Evolutionary conservation across 1,140 invertebrate species (phyloP).

Genomic region (Agrilus planipennis): DNA sequence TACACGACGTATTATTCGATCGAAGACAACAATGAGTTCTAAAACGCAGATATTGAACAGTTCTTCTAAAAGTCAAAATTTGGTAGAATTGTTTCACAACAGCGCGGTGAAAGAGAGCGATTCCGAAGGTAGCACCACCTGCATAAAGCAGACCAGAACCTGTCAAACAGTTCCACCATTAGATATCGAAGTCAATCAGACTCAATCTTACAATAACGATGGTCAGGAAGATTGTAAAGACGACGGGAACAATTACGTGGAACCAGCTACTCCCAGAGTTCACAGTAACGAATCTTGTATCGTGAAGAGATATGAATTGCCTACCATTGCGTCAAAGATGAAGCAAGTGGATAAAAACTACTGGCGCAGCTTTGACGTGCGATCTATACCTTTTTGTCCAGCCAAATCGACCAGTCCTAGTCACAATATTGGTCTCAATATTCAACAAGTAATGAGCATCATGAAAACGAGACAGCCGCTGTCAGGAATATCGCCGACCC

Average conservation of each 20-base stretch:
- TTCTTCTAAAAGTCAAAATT: conserved; percentile 11
- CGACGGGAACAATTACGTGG: background rate
- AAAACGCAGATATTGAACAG: too few species aligned
- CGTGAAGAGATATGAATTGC: conserved; percentile 35
- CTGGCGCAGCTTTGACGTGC: conserved; percentile 34
- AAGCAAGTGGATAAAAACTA: conserved; percentile 38
- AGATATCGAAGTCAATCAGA: background rate
- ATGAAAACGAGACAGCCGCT: conserved; percentile 37
- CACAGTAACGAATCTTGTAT: conserved; percentile 7
- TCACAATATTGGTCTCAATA: conserved; percentile 44
- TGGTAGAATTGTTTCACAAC: conserved; percentile 41
- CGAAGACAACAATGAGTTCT: background rate
- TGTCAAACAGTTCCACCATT: background rate
- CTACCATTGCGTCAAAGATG: conserved; percentile 39
- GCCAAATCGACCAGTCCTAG: conserved; percentile 40
- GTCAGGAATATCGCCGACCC: conserved; percentile 28
- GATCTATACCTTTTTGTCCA: conserved; percentile 42
- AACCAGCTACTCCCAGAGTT: background rate
- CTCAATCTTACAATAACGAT: background rate
- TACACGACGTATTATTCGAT: too few species aligned
- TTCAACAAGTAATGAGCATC: conserved; percentile 42
- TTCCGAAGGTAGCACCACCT: conserved; percentile 20
- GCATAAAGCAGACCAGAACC: background rate
- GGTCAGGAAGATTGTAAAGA: background rate
- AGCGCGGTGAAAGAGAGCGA: conserved; percentile 28